Evolutionary conservation across 2,113 vertebrate species (phyloP).

Genomic region (Callipepla squamata): DNA sequence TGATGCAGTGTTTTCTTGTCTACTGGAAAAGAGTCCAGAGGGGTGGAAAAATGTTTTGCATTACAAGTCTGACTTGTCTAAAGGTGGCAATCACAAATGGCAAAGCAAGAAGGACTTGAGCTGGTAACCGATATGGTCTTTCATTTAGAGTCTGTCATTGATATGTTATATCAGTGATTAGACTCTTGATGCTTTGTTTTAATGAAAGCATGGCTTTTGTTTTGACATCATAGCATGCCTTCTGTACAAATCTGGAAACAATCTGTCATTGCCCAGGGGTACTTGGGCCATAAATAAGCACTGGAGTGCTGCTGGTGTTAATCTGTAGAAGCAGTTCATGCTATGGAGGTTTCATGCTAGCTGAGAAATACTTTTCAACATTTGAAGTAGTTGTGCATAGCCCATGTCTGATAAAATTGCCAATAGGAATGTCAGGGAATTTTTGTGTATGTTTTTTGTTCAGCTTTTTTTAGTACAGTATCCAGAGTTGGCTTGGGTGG

Average conservation of each 20-base stretch:
- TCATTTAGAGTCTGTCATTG: neutral
- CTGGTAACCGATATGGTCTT: neutral
- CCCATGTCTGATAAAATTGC: slow-evolving; percentile 7
- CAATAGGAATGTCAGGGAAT: neutral
- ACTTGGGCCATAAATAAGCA: slow-evolving; percentile 10
- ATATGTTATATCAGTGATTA: neutral
- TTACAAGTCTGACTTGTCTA: neutral
- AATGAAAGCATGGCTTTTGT: slow-evolving; percentile 36
- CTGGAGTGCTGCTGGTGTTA: neutral
- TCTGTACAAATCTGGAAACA: slow-evolving; percentile 3
- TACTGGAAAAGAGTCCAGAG: neutral
- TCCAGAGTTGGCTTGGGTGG: neutral
- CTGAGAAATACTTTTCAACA: neutral
- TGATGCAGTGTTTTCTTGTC: neutral
- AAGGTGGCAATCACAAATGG: neutral
- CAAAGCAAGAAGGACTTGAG: neutral
- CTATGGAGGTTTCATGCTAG: neutral
- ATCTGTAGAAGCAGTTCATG: slow-evolving; percentile 28
- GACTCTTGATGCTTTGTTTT: neutral
- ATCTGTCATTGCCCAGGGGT: slow-evolving; percentile 59
- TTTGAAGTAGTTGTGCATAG: slow-evolving; percentile 20
- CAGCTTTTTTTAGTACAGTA: neutral
- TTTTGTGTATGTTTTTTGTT: neutral
- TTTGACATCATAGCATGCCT: neutral
- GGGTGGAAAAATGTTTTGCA: neutral